These are phyloP conservation scores for Noctua comes DNA, from an alignment of 2,888 invertebrate genomes.

Conservation along the genomic window DNA sequence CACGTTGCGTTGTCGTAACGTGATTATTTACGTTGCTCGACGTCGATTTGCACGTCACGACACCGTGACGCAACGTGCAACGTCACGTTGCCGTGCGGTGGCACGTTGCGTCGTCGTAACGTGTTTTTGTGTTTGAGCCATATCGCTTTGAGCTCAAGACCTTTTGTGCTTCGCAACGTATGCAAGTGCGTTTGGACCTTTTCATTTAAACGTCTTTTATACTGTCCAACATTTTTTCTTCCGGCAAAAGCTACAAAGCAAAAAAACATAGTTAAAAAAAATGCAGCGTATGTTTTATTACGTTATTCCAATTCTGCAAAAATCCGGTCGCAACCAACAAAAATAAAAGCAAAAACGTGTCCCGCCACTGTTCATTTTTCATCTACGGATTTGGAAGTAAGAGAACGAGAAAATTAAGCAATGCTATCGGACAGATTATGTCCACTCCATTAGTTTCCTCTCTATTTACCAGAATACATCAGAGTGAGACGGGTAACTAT, in stretches of 20 bases:
- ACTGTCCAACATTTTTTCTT: neutral
- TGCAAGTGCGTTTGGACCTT: no score
- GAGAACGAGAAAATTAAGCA: conserved; percentile 54
- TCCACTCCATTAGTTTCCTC: conserved; percentile 54
- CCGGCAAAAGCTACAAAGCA: conserved; percentile 7
- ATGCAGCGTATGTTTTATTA: conserved; percentile 17
- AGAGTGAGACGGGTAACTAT: conserved; percentile 39
- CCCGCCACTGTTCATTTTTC: conserved; percentile 43
- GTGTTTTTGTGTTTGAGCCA: no score
- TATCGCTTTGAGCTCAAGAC: neutral
- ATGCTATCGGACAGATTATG: conserved; percentile 51
- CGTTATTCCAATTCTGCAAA: conserved; percentile 4
- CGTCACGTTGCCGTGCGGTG: no score
- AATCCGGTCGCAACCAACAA: neutral
- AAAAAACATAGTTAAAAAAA: conserved; percentile 4
- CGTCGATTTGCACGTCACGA: no score
- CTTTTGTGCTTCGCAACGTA: neutral
- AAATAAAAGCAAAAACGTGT: conserved; percentile 43
- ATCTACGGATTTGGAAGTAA: conserved; percentile 28
- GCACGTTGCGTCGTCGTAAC: no score
- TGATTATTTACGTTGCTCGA: no score
- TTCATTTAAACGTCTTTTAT: neutral
- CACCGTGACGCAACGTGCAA: no score
- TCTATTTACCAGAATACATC: conserved; percentile 29
- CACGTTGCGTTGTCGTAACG: no score